Conservation (phyloP, 2,113 vertebrate genomes). For the Sminthopsis crassicaudata region DNA sequence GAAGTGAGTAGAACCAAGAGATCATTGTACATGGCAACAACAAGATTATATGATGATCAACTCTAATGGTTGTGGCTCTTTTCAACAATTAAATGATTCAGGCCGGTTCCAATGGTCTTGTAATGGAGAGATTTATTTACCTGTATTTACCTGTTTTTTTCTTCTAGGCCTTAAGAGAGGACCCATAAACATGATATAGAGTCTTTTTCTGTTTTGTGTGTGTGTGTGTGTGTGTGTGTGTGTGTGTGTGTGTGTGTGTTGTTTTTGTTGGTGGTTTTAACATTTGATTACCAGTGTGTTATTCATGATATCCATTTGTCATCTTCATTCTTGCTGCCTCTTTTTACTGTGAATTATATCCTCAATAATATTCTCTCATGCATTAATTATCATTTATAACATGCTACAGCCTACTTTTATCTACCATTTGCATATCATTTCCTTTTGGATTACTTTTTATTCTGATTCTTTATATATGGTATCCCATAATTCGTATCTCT, state of each 20-base stretch:
- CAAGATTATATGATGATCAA: no score
- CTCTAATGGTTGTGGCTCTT: no score
- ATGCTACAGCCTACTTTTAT: neutral
- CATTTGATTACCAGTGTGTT: neutral
- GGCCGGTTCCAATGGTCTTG: no score
- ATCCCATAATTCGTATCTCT: neutral
- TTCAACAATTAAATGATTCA: no score
- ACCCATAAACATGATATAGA: neutral
- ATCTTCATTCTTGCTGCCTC: neutral
- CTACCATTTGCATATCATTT: neutral
- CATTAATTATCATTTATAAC: neutral
- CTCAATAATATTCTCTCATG: neutral
- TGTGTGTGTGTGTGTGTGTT: no score
- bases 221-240: no score
- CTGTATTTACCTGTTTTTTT: neutral
- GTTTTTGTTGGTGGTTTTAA: neutral
- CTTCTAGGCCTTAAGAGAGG: neutral
- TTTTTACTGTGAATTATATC: neutral
- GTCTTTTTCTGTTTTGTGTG: no score
- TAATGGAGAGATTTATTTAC: no score
- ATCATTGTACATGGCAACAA: no score
- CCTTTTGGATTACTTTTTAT: neutral
- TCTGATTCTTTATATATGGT: neutral
- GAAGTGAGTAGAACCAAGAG: no score
- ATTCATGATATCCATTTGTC: slow-evolving; percentile 1